Evolutionary conservation across 2,113 vertebrate species (phyloP).

Genomic region (Kryptolebias marmoratus): DNA sequence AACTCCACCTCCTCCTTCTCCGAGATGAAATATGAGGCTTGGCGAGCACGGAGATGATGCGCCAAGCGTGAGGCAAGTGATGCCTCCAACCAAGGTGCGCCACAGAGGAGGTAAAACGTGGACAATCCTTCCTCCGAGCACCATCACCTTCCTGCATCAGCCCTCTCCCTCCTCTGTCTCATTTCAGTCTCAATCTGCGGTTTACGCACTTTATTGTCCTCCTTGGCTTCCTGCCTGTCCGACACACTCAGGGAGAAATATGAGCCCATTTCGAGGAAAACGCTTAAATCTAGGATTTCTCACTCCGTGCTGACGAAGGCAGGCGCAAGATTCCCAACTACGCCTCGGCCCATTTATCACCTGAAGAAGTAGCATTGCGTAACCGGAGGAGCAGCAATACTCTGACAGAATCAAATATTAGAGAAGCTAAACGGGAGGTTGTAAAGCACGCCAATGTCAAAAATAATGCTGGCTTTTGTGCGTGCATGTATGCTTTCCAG

Average conservation of each 20-base stretch:
- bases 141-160: not conserved
- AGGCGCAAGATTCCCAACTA: slow-evolving; percentile 34
- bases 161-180: slow-evolving; percentile 3
- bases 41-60: slow-evolving; percentile 35
- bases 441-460: too few relatives aligned
- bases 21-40: slow-evolving; percentile 44
- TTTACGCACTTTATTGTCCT: slow-evolving; percentile 27
- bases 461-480: not conserved
- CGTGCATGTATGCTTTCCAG: not conserved
- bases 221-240: slow-evolving; percentile 21
- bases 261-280: slow-evolving; percentile 18
- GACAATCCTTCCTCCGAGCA: slow-evolving; percentile 35
- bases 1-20: slow-evolving; percentile 26
- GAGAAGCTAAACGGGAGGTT: not conserved
- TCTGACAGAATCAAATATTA: not conserved
- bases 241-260: slow-evolving; percentile 1
- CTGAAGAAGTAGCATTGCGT: slow-evolving; percentile 55
- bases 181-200: slow-evolving; percentile 27
- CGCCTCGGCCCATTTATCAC: slow-evolving; percentile 60
- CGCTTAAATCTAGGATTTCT: slow-evolving; percentile 37
- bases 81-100: slow-evolving; percentile 36
- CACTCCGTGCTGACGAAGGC: slow-evolving; percentile 56
- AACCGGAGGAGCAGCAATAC: slow-evolving; percentile 32
- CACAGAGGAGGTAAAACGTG: slow-evolving; percentile 13
- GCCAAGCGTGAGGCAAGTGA: slow-evolving; percentile 37